Evolutionary conservation across 2,888 invertebrate genomes (phyloP).

Genomic region (Drosophila mayaguana): DNA sequence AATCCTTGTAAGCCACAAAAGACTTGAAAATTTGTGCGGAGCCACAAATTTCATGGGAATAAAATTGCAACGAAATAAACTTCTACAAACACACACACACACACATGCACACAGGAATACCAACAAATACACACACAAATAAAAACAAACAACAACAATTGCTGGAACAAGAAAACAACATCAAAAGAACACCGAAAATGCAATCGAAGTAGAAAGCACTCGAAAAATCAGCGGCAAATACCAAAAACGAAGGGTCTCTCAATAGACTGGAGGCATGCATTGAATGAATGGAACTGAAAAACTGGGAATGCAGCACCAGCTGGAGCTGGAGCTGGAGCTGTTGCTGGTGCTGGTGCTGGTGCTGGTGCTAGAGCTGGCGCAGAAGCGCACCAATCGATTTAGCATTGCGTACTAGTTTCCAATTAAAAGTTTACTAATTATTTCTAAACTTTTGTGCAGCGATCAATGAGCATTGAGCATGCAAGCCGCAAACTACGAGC

Average conservation of each 20-base stretch:
- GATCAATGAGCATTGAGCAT: constrained; percentile 77
- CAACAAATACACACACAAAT: constrained; percentile 1
- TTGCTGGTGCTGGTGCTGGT: constrained; percentile 5
- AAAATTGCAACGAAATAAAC: constrained; percentile 78
- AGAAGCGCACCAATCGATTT: constrained; percentile 65
- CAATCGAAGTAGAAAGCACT: constrained; percentile 71
- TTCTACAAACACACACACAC: constrained; percentile 34
- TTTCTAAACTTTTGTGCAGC: constrained; percentile 78
- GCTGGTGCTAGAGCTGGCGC: not conserved
- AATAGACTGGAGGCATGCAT: constrained; percentile 39
- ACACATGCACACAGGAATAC: not conserved
- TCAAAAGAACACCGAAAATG: constrained; percentile 71
- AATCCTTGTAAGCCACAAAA: constrained; percentile 81
- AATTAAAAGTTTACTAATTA: constrained; percentile 80
- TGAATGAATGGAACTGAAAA: constrained; percentile 23
- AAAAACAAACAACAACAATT: constrained; percentile 27
- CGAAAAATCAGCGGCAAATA: constrained; percentile 75
- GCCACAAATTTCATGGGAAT: constrained; percentile 77
- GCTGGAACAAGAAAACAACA: constrained; percentile 47
- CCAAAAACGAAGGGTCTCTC: constrained; percentile 73
- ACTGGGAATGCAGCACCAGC: constrained; percentile 21
- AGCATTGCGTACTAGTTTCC: constrained; percentile 78
- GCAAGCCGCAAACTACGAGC: constrained; percentile 56
- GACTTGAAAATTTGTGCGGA: constrained; percentile 75
- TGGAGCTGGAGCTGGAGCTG: constrained; percentile 12